Conservation (phyloP, 1,140 invertebrate genomes). For the Medauroidea extradentata region DNA sequence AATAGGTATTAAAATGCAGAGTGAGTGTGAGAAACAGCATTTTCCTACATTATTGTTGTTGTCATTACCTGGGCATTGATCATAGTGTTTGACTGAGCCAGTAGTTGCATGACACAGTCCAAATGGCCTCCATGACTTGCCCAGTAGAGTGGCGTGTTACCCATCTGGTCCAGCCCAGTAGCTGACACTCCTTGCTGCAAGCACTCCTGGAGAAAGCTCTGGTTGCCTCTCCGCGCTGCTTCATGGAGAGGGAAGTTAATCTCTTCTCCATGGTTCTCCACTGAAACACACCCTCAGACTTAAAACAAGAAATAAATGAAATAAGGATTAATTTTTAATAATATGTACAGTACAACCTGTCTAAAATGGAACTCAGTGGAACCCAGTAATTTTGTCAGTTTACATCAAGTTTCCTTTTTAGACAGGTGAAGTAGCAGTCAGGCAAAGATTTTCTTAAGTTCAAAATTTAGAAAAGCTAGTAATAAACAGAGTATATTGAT, state of each 20-base stretch:
- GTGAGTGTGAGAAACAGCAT: too few species aligned
- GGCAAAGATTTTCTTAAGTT: too few species aligned
- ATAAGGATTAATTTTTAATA: too few species aligned
- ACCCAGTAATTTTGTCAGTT: too few species aligned
- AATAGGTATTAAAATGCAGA: too few species aligned
- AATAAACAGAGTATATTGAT: too few species aligned
- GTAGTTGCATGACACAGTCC: slow-evolving; percentile 50
- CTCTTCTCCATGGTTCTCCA: slow-evolving; percentile 57
- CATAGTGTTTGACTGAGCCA: slow-evolving; percentile 43
- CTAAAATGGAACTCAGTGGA: too few species aligned
- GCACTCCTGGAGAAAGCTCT: slow-evolving; percentile 59
- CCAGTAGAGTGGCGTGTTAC: slow-evolving; percentile 67
- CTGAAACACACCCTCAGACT: slow-evolving; percentile 36
- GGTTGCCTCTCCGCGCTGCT: slow-evolving; percentile 64
- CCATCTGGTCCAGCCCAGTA: slow-evolving; percentile 63
- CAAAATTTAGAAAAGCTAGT: too few species aligned
- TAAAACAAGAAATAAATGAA: background rate
- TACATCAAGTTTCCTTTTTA: too few species aligned
- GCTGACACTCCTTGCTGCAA: slow-evolving; percentile 60
- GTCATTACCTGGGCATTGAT: slow-evolving; percentile 49
- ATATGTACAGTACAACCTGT: too few species aligned
- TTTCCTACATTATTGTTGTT: too few species aligned
- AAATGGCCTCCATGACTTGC: slow-evolving; percentile 55
- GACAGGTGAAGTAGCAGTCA: too few species aligned
- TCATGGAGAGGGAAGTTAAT: slow-evolving; percentile 64